Base-by-base conservation (phyloP, 2,113 vertebrate genomes). In the Hemicordylus capensis region DNA sequence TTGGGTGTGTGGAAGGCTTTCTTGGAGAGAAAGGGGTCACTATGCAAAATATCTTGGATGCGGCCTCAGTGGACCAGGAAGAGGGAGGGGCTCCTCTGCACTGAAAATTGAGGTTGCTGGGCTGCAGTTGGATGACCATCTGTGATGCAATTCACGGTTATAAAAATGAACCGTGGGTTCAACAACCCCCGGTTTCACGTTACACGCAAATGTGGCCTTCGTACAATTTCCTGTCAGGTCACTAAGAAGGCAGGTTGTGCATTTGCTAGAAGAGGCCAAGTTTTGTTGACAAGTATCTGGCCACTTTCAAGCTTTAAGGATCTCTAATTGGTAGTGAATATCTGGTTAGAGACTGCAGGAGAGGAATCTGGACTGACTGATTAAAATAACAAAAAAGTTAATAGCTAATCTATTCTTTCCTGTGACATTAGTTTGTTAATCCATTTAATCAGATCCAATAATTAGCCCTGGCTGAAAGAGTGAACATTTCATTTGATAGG, bases 341-440 rank as follows among this genome's bases (percentile, higher is more conserved):
- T 77, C 80, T 83, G 66, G 34, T 78, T 83, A 83, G 59, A 42
- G 56, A 31, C 46, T 61, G n/a, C 26, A 72, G n/a, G 34, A 83
- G 24, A 70, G 20, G 75, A 77, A 61, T 77, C 54, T 63, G 67
- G 37, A 85, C 17, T 69, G 54, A 34, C 24, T 77, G 66, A 54
- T 51, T 78, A 63, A 83, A 83, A 87, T 63, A 72, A 46, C 28
- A 86, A 63, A 87, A 72, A 83, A 42, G 80, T 42, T 78, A 54
- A 78, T 59, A 72, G 64, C 56, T 87, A 87, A 78, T 78, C 81
- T 78, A 63, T 83, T 79, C 44, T 77, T 56, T 79, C 76, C 80
- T 83, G 46, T 85, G 76, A 79, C 86, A 81, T n/a, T 31, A 42
- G 9, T 7, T 14, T 74, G 22, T 34, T 86, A 64, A 66, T 7